These are phyloP conservation scores for Brachirus orientalis DNA, from an alignment of 2,113 vertebrate species.

Conservation along the genomic window DNA sequence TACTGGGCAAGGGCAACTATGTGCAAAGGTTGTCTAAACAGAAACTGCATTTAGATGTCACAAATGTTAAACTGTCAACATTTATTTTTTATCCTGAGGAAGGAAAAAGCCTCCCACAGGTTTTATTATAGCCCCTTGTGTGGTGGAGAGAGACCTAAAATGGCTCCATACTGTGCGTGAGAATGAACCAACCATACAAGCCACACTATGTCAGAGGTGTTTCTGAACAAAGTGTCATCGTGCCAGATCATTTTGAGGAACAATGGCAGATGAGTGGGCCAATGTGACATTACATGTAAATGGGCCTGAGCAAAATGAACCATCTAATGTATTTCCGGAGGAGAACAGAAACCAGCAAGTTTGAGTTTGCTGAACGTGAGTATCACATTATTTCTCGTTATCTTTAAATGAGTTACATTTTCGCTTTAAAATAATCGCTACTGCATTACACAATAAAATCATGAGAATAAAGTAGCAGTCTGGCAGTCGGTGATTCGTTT, in stretches of 20 bases:
- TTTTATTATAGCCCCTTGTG: constrained; percentile 19
- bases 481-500: background rate
- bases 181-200: constrained; percentile 23
- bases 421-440: background rate
- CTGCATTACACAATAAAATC: background rate
- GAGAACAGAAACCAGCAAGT: too few relatives aligned
- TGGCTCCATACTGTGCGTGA: constrained; percentile 7
- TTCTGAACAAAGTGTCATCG: constrained; percentile 6
- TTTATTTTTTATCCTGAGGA: background rate
- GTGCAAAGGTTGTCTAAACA: background rate
- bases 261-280: constrained; percentile 8
- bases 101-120: background rate
- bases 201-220: constrained; percentile 26
- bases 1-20: background rate
- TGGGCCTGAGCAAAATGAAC: too few relatives aligned
- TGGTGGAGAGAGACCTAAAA: constrained; percentile 8
- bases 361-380: too few relatives aligned
- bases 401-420: too few relatives aligned
- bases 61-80: background rate
- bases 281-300: constrained; percentile 5
- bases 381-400: too few relatives aligned
- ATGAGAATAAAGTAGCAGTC: background rate
- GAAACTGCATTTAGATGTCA: background rate
- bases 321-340: too few relatives aligned
- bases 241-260: constrained; percentile 44